phyloP scores from a whole-genome alignment of 2,113 vertebrate species.

The Sakesphorus luctuosus region DNA sequence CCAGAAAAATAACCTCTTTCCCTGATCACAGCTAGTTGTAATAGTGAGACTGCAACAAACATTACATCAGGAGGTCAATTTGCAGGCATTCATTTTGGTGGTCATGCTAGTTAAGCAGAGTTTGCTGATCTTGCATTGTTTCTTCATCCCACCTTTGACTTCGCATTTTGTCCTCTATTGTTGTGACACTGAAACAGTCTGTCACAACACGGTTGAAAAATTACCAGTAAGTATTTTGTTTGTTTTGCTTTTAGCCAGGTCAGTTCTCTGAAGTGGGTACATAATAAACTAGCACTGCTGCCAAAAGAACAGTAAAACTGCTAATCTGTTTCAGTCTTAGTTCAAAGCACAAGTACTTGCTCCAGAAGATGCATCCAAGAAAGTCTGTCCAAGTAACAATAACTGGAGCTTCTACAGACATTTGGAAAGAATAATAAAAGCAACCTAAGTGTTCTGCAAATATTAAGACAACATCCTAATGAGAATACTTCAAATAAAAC shows the following conservation, averaged over 20 bases:
- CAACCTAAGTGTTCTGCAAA: neutral
- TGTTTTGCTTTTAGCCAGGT: constrained; percentile 15
- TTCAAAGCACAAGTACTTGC: neutral
- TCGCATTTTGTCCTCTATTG: neutral
- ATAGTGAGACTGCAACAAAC: neutral
- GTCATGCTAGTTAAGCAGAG: neutral
- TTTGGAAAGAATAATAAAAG: neutral
- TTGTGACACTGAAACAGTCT: neutral
- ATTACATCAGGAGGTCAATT: neutral
- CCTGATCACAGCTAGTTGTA: neutral
- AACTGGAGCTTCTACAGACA: neutral
- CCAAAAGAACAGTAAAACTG: neutral
- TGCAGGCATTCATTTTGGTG: neutral
- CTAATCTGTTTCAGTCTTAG: neutral
- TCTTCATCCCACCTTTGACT: neutral
- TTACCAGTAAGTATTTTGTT: neutral
- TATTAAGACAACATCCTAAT: neutral
- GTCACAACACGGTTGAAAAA: neutral
- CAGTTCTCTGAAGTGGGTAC: neutral
- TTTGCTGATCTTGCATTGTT: neutral
- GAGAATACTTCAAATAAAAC: neutral
- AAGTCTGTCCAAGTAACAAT: neutral
- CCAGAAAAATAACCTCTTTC: neutral
- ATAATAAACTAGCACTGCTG: neutral
- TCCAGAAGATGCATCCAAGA: neutral